Evolutionary conservation across 2,797 vertebrate species (phyloP), one percentile per base, ranked within the genome.

Genomic region (Lepilemur septentrionalis): DNA sequence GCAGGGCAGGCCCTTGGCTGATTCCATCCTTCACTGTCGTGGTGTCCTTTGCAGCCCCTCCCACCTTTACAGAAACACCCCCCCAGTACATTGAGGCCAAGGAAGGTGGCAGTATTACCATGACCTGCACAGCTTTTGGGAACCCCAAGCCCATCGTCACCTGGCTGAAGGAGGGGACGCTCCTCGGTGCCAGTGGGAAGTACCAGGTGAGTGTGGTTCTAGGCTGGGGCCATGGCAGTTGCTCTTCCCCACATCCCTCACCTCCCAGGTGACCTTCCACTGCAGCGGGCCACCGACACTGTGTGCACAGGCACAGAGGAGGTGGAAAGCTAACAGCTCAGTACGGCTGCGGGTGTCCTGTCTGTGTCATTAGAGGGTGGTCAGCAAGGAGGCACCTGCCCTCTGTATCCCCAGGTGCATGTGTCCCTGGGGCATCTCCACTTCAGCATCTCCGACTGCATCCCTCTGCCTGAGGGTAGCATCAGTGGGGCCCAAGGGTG

Each of bases 131-230:
- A 96, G 99, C 99, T 90, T 99, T 99, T n/a, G 99, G 99, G 98
- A 99, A 99, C 98, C 99, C 99, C 94, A 99, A 99, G 98, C 99
- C 99, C 91, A 99, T 99, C 57, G 99, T 99, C 99, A 99, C 99
- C 98, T 99, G 99, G 99, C 99, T 99, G 96, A 99, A 99, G 97
- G 99, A 99, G 96, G 99, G 99, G 97, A 99, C 99, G 81, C 99
- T 99, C 98, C 98, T 99, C 67, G 98, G 98, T 97, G 98, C 98
- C 98, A 99, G 98, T 88, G 96, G 99, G 95, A 99, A 99, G 98
- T 99, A 99, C 98, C 99, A 99, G 99, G 99, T 99, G 98, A 98
- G 98, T 88, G 61, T 43, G 20, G 28, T n/a, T 90, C 32, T 65
- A 22, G 2, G 0, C 4, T 30, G 22, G 61, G 75, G 28, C 22